Percentiles rank a stretch among this genome's conserved stretches.
Conservation (phyloP, 2,888 invertebrate species). For the Diploptera punctata region DNA sequence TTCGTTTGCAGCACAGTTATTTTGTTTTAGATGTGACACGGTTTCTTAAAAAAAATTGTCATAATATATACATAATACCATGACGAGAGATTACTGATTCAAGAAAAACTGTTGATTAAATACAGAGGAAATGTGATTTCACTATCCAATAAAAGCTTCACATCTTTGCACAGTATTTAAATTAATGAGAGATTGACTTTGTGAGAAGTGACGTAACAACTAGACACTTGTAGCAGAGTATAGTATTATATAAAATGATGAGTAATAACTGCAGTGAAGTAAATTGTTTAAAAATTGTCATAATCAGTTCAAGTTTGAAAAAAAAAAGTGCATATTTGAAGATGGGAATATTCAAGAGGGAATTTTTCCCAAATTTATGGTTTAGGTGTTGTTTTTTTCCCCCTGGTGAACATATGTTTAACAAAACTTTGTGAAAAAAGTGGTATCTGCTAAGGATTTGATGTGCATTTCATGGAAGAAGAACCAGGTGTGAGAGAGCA, state of each 20-base stretch:
- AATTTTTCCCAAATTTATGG: slow-evolving; percentile 1
- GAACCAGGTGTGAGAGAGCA: slow-evolving; percentile 6
- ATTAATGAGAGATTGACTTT: slow-evolving; percentile 6
- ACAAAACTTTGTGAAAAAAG: slow-evolving; percentile 22
- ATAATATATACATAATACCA: neutral
- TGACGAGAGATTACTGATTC: neutral
- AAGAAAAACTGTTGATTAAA: slow-evolving; percentile 5
- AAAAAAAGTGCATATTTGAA: slow-evolving; percentile 11
- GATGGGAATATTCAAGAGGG: neutral
- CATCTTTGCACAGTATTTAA: slow-evolving; percentile 39
- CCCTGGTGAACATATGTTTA: slow-evolving; percentile 27
- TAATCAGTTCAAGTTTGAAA: slow-evolving; percentile 13
- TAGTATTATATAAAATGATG: slow-evolving; percentile 11
- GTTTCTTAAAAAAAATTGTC: neutral
- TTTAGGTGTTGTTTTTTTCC: slow-evolving; percentile 30
- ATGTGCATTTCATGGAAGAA: neutral
- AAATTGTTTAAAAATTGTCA: slow-evolving; percentile 20
- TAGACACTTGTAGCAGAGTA: slow-evolving; percentile 3
- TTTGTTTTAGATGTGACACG: neutral
- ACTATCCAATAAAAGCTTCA: slow-evolving; percentile 32
- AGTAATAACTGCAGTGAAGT: too few species aligned
- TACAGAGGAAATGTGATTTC: slow-evolving; percentile 16
- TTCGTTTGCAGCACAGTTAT: slow-evolving; percentile 15
- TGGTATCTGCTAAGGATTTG: neutral
- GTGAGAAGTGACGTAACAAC: slow-evolving; percentile 23